Evolutionary conservation across 1,140 invertebrate species (phyloP).

Genomic region (Acarapis woodi): DNA sequence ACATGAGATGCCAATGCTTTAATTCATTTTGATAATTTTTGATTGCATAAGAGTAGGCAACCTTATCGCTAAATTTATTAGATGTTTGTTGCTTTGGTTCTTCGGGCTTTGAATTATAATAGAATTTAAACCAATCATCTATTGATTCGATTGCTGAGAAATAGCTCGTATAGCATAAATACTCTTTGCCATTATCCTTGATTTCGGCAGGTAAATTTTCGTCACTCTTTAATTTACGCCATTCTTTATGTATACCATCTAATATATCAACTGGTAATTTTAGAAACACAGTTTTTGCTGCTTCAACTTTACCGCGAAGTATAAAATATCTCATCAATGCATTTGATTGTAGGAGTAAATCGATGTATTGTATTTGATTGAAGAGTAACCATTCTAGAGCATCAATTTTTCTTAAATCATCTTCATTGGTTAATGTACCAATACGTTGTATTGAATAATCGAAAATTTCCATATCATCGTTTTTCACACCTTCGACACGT

Average conservation of each 20-base stretch:
- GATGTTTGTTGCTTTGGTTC: conserved; percentile 14
- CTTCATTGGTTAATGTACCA: conserved; percentile 11
- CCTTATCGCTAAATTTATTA: conserved; percentile 51
- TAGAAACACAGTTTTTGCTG: conserved; percentile 13
- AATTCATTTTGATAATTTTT: conserved; percentile 42
- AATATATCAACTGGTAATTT: conserved; percentile 25
- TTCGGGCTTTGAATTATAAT: conserved; percentile 39
- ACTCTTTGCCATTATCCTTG: conserved; percentile 21
- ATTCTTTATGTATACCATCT: conserved; percentile 25
- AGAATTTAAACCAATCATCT: conserved; percentile 56
- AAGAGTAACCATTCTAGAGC: conserved; percentile 63
- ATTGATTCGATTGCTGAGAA: conserved; percentile 50
- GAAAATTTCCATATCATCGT: neutral
- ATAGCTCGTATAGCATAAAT: conserved; percentile 22
- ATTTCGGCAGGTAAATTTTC: conserved; percentile 17
- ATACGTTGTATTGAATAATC: neutral
- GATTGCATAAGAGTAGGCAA: conserved; percentile 49
- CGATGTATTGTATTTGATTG: conserved; percentile 38
- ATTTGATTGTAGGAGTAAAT: conserved; percentile 56
- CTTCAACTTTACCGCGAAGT: conserved; percentile 13
- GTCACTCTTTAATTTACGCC: conserved; percentile 19
- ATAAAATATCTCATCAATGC: conserved; percentile 57
- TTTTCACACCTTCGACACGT: conserved; percentile 9
- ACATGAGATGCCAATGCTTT: conserved; percentile 38
- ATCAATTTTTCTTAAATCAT: conserved; percentile 41